Conservation (phyloP, 2,888 invertebrate species). For the Caenorhabditis sp. region DNA sequence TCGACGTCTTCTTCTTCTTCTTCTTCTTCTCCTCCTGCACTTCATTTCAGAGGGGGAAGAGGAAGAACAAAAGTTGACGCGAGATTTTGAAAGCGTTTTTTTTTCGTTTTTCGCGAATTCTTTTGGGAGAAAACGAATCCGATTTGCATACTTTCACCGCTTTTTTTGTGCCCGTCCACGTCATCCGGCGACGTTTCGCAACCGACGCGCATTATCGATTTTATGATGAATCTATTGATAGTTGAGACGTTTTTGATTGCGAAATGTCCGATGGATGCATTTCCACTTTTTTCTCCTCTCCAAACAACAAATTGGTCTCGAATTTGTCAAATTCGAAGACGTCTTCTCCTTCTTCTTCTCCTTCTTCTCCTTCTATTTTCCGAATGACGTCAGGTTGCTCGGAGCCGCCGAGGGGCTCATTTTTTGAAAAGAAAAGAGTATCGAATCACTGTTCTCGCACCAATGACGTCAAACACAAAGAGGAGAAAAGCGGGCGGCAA, state of each 20-base stretch:
- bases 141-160: conserved; percentile 14
- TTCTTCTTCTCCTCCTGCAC: background rate
- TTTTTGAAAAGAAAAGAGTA: conserved; percentile 11
- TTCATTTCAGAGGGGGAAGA: background rate
- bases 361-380: background rate
- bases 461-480: conserved; percentile 27
- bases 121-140: background rate
- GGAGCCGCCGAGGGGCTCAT: background rate
- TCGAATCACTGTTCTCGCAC: conserved; percentile 45
- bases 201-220: too few relatives aligned
- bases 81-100: background rate
- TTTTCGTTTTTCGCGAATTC: background rate
- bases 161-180: too few relatives aligned
- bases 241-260: too few relatives aligned
- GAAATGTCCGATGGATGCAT: too few relatives aligned
- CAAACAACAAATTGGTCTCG: too few relatives aligned
- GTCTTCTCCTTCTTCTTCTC: background rate
- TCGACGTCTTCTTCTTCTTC: conserved; percentile 1
- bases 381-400: conserved; percentile 23
- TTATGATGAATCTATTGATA: too few relatives aligned
- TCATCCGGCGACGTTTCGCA: too few relatives aligned
- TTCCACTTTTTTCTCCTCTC: too few relatives aligned
- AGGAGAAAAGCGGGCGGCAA: background rate
- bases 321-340: too few relatives aligned
- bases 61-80: background rate